A percentile compares a stretch with the other conserved stretches of the same genome.
Evolutionary conservation across 1,140 invertebrate species (phyloP).

Genomic region (Zaprionus capensis): DNA sequence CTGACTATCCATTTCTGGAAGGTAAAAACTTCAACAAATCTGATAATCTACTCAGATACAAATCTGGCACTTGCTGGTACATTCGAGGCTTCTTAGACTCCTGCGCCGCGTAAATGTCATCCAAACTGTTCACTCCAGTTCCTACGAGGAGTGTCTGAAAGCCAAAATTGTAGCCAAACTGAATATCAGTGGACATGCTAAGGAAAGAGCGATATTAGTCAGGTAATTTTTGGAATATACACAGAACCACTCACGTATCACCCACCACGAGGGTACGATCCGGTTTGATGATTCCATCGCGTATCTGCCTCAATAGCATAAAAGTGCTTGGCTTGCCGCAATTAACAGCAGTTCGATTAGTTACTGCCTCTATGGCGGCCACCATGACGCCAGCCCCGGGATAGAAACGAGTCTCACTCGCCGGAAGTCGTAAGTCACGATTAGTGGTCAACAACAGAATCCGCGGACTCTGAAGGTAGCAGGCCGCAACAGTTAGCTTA

Average conservation of each 20-base stretch:
- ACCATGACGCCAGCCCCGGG: constrained; percentile 46
- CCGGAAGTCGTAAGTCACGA: constrained; percentile 36
- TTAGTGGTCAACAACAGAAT: constrained; percentile 57
- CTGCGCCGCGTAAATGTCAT: constrained; percentile 34
- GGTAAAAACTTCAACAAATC: constrained; percentile 53
- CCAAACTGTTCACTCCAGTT: constrained; percentile 45
- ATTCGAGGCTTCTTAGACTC: constrained; percentile 18
- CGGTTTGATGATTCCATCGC: constrained; percentile 44
- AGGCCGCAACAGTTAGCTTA: constrained; percentile 41
- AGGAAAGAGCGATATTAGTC: background rate
- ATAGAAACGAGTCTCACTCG: background rate
- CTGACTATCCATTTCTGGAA: constrained; percentile 41
- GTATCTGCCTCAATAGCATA: constrained; percentile 45
- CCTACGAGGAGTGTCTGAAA: constrained; percentile 64
- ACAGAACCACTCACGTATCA: constrained; percentile 46
- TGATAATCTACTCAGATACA: constrained; percentile 42
- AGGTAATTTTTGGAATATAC: background rate
- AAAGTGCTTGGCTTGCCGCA: constrained; percentile 60
- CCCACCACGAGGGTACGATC: constrained; percentile 62
- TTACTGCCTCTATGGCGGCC: constrained; percentile 28
- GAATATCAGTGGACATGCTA: constrained; percentile 56
- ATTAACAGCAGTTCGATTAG: constrained; percentile 45
- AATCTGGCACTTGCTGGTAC: constrained; percentile 58
- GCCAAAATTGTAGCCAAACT: constrained; percentile 65
- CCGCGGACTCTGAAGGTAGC: constrained; percentile 36